Evolutionary conservation across 2,113 vertebrate genomes (phyloP).

Genomic region (Brienomyrus longianalis): DNA sequence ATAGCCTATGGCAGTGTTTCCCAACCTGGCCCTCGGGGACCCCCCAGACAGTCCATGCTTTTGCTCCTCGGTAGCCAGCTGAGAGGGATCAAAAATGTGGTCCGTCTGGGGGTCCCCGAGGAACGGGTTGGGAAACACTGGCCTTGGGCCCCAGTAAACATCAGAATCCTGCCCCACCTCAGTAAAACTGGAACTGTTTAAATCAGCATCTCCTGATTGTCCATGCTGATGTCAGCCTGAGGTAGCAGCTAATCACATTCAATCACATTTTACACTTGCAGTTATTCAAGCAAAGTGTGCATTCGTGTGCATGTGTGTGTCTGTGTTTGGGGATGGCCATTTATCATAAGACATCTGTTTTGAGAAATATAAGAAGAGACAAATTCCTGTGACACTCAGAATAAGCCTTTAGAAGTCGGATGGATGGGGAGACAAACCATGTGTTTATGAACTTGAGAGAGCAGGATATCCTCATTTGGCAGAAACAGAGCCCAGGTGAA

Average conservation of each 20-base stretch:
- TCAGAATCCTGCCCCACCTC: too few species aligned
- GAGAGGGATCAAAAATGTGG: neutral
- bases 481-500: neutral
- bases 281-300: neutral
- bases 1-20: neutral
- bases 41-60: neutral
- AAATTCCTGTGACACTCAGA: neutral
- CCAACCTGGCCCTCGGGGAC: too few species aligned
- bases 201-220: neutral
- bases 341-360: neutral
- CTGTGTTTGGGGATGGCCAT: neutral
- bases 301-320: neutral
- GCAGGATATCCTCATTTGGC: neutral
- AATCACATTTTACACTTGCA: neutral
- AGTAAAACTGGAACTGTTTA: neutral
- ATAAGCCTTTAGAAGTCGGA: neutral
- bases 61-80: neutral
- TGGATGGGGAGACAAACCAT: neutral
- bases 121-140: too few species aligned
- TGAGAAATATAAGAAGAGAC: neutral
- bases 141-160: too few species aligned
- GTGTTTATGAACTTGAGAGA: neutral
- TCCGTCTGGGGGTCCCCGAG: too few species aligned
- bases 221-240: neutral
- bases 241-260: neutral